These are phyloP conservation scores for Scrobipalpa atriplicella DNA, from an alignment of 2,888 invertebrate genomes.

Conservation along the genomic window DNA sequence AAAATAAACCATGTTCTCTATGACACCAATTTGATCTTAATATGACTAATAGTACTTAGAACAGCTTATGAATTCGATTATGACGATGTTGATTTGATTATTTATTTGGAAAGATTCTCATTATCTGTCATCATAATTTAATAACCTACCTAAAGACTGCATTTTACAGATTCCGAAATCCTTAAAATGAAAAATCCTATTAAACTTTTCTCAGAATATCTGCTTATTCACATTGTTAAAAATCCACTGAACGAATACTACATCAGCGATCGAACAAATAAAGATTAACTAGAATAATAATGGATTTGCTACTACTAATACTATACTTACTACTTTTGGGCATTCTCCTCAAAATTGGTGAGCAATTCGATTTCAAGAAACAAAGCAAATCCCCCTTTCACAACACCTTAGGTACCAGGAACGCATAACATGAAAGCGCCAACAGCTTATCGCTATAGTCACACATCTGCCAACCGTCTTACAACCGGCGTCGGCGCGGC, in stretches of 20 bases:
- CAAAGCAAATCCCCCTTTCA: constrained; percentile 7
- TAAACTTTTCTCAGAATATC: background rate
- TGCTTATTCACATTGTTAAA: background rate
- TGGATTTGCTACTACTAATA: no score
- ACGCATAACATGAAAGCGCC: background rate
- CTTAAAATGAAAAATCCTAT: background rate
- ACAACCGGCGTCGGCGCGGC: constrained; percentile 30
- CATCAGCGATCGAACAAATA: background rate
- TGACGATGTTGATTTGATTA: background rate
- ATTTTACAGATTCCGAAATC: background rate
- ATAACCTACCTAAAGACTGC: background rate
- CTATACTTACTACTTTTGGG: background rate
- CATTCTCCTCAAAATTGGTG: no score
- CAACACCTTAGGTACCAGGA: constrained; percentile 5
- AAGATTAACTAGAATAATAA: no score
- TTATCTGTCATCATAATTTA: background rate
- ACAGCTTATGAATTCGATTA: no score
- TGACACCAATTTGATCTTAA: background rate
- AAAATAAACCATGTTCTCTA: background rate
- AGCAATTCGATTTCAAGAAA: background rate
- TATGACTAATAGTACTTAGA: background rate
- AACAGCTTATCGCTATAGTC: constrained; percentile 8
- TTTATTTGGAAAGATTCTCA: background rate
- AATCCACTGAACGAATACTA: background rate
- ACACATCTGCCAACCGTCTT: constrained; percentile 37